A percentile compares a stretch with the other conserved stretches of the same genome.
Evolutionary conservation across 2,797 vertebrate genomes (phyloP).

Genomic region (Moxostoma hubbsi): DNA sequence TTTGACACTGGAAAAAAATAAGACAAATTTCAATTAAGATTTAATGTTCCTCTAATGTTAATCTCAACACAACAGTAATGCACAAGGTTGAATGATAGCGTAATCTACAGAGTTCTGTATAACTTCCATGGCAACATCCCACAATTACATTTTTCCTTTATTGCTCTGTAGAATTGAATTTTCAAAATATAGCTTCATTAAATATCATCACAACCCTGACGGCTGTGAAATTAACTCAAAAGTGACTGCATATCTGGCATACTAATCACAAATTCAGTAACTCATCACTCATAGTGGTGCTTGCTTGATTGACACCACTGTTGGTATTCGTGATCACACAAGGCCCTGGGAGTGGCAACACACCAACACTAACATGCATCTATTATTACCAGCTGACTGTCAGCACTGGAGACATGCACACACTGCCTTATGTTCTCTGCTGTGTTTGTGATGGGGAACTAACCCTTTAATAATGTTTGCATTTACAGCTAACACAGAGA

Average conservation of each 20-base stretch:
- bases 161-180: slow-evolving; percentile 58
- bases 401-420: slow-evolving; percentile 49
- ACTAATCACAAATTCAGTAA: slow-evolving; percentile 71
- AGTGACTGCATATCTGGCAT: slow-evolving; percentile 63
- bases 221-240: slow-evolving; percentile 49
- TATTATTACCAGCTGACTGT: slow-evolving; percentile 47
- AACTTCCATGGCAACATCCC: background rate
- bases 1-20: no score
- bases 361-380: slow-evolving; percentile 51
- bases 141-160: slow-evolving; percentile 17
- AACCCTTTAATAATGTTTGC: slow-evolving; percentile 70
- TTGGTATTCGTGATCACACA: slow-evolving; percentile 77
- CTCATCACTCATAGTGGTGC: slow-evolving; percentile 52
- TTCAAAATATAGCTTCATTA: slow-evolving; percentile 65
- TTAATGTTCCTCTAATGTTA: no score
- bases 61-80: no score
- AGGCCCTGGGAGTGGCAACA: slow-evolving; percentile 60
- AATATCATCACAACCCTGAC: slow-evolving; percentile 60
- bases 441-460: slow-evolving; percentile 66
- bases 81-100: background rate
- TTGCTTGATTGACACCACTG: slow-evolving; percentile 47
- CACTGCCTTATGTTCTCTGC: slow-evolving; percentile 58
- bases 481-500: slow-evolving; percentile 48
- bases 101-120: background rate
- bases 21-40: no score